Base-by-base conservation (phyloP, 2,888 invertebrate species). In the Noctuana brunneofusca region DNA sequence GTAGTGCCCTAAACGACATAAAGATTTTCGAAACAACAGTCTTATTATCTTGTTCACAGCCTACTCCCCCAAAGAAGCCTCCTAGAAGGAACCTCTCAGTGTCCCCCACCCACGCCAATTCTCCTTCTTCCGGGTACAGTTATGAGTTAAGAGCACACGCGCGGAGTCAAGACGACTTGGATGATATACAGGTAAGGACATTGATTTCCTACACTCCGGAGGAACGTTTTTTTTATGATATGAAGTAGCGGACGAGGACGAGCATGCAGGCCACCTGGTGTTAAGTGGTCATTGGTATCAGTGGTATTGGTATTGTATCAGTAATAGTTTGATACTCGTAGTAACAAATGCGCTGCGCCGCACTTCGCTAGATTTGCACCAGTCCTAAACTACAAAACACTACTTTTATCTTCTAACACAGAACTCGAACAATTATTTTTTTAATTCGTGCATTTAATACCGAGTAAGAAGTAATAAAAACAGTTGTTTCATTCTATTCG, bases 41-140 rank as follows among this genome's bases (percentile, higher is more conserved):
- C 8, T 3, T 8, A 4, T 35, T 27, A n/a, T 27, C 32, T 59
- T 59, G 59, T 59, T 46, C 84, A 49, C 92, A 96, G 95, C 95
- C 96, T 56, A 96, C 96, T 60, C 96, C 97, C 60, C 97, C 97
- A 52, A 97, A 97, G 90, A 97, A 97, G 86, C 97, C 97, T 66
- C 97, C 97, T 2, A 93, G 97, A 56, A 92, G 97, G 70, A 97
- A 97, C 84, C 92, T 97, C 60, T 96, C 96, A 12, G 96, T 96
- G 65, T 97, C 97, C 16, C 97, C 97, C 22, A 97, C 96, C 27
- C 96, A 97, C 78, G 93, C 93, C 66, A 93, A 93, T 75, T 89
- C 89, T 63, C 89, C 90, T 41, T 90, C 91, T 58, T 89, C 89
- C 59, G 90, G 88, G 67, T 90, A 92, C 80, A 88, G 88, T 78